Evolutionary conservation across 2,113 vertebrate species (phyloP).

Genomic region (Archilochus colubris): DNA sequence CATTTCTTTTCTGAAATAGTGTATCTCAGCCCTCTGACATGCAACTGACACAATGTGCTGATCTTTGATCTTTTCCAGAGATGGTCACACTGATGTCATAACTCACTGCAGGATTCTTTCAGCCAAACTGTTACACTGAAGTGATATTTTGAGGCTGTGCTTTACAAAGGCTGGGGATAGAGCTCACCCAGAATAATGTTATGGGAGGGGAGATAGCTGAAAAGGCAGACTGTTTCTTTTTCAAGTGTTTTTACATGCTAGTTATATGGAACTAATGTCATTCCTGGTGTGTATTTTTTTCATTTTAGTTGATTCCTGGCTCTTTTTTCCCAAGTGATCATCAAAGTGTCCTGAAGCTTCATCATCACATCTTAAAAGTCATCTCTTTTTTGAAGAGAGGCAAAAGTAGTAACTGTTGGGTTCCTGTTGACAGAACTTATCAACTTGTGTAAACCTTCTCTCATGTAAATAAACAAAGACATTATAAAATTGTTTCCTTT

Average conservation of each 20-base stretch:
- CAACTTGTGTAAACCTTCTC: neutral
- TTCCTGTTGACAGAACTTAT: conserved; percentile 19
- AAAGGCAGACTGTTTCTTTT: neutral
- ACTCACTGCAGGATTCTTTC: neutral
- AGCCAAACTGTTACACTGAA: neutral
- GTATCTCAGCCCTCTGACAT: neutral
- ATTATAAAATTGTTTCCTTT: conserved; percentile 35
- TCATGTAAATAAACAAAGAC: conserved; percentile 70
- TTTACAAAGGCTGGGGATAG: neutral
- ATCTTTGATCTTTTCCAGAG: neutral
- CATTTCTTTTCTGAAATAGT: conserved; percentile 8
- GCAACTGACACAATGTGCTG: neutral
- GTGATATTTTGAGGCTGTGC: neutral
- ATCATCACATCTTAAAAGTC: neutral
- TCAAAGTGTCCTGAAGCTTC: neutral
- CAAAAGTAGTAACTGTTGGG: neutral
- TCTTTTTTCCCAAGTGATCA: conserved; percentile 65
- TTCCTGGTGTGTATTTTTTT: neutral
- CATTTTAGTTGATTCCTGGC: conserved; percentile 69
- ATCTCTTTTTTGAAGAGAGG: neutral
- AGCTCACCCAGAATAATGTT: neutral
- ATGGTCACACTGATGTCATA: neutral
- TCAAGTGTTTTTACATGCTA: neutral
- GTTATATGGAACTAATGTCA: neutral
- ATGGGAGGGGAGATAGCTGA: neutral